Base-by-base conservation (phyloP, 2,113 vertebrate genomes). In the Nerophis ophidion region DNA sequence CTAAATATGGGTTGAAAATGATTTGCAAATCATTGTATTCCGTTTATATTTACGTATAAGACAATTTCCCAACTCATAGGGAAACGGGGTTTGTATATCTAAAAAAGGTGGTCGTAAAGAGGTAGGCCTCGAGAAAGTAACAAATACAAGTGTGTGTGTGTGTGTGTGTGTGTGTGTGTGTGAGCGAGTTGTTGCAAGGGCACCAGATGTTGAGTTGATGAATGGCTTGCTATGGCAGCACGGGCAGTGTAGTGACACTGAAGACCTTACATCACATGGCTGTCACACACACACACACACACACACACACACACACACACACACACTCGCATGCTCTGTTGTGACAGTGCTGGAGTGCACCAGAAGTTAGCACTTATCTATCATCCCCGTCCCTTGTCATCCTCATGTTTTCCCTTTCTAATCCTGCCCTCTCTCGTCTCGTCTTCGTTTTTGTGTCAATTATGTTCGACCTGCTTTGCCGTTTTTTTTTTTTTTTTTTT, bases 211-310 rank as follows among this genome's bases (percentile, higher is more conserved):
- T 77, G 46, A 33, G 57, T 74, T 84, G 82, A 86, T 86, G 75
- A 84, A 84, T 81, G 75, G 60, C 66, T 61, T 78, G 75, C 75
- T 77, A 76, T 86, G 82, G 79, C 82, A 75, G 75, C 74, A 66
- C 55, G 62, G 82, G 79, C 81, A 83, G 74, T 60, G 68, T 73
- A 79, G 74, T 83, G 84, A 83, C 82, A 86, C 79, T 57, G 62
- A 84, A 83, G 77, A 82, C 82, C 79, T 83, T 72, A 80, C 73
- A 83, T 86, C 84, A 81, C 79, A 77, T 76, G 70, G 59, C 63
- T 73, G 66, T 71, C 76, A 65, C 12, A 13, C 12, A 57, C 76
- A 65, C 12, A 13, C 12, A 55, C 76, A 65, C 12, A 13, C 12
- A 57, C 76, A 63, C 12, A 13, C 12, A 57, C 76, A 65, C 12